Base-by-base conservation (phyloP, 2,797 vertebrate species). In the Poecilia gillii region DNA sequence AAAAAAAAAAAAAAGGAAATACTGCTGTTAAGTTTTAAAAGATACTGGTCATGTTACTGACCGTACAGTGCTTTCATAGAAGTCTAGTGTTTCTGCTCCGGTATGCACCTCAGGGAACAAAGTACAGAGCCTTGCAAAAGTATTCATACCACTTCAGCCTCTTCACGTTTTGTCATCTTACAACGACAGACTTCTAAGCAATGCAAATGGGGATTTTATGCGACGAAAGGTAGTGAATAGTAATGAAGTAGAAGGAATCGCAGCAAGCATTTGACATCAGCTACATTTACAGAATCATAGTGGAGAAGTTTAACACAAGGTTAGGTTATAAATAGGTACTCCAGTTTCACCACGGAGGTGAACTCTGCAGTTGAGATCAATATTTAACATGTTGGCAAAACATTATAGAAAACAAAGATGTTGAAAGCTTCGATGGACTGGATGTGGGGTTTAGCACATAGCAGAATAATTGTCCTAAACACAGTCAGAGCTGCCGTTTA, bases 1-100 rank as follows among this genome's bases (percentile, higher is more conserved):
- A 51, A 41, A 41, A 36, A 86, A 81, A 86, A 28, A 51, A 86
- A 28, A 23, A 86, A 36, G 59, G 86, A 85, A 80, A 78, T 71
- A 49, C 59, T 82, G 71, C n/a, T 78, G 82, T 51, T 73, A 79
- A 55, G 75, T 71, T 71, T 73, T 80, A 85, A 85, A 90, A 88
- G 68, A 85, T 53, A 76, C 49, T 51, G 81, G 85, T 14, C 81
- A 72, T 68, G 45, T 77, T 81, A 83, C 64, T 74, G 80, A 78
- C 80, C 68, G 6, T 82, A 86, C 82, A 85, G 75, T 83, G 84
- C 74, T 64, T 81, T 81, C 78, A 64, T 0, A 51, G 47, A 84
- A 70, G 81, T 73, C 31, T 76, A 33, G 80, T 73, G 66, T 78
- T 46, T 72, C 13, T 73, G 49, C 57, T 81, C n/a, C 46, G 59